Base-by-base conservation (phyloP, 2,888 invertebrate species). In the Bombylius discolor region DNA sequence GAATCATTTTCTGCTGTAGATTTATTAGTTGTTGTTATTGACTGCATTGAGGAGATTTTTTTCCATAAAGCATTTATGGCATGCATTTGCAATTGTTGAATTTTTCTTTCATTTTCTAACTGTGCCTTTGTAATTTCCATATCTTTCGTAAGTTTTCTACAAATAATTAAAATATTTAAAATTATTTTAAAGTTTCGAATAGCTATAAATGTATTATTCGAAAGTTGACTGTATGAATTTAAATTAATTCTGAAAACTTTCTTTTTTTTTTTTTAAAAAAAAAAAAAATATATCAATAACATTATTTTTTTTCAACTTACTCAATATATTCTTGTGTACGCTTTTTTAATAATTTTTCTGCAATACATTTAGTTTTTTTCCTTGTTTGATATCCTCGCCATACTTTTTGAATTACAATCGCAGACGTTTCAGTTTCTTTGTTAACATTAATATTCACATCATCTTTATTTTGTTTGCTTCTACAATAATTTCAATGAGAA, bases 1-100 rank as follows among this genome's bases (percentile, higher is more conserved):
- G 23, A 13, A 36, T 47, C 45, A 8, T 55, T 49, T 3, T 8
- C 8, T 4, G 8, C 5, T 42, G 11, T 4, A 2, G 32, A 9
- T 23, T 39, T 55, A 47, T 42, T 39, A 11, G 42, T 8, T 44
- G 47, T 47, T 7, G 48, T 44, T 9, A 57, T 62, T 13, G 63
- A 60, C 58, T 73, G 85, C 63, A 88, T 73, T 0, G 82, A 81
- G 14, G 86, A 85, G 4, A 89, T 87, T 70, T 89, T 89, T 71
- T 89, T 89, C 91, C 91, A 92, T 5, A 92, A 74, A 1, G 90
- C 90, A 67, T 87, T 88, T 64, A 92, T 92, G 5, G 92, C 91
- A 72, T 92, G 91, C 83, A 90, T 89, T 74, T 92, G 92, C 51
- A 92, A 73, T 67, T 89, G 83, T 64, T 91, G 89, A 56, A 92